A percentile compares a stretch with the other conserved stretches of the same genome.
phyloP scores from a whole-genome alignment of 2,797 vertebrate genomes.

The Cirrhinus molitorella region DNA sequence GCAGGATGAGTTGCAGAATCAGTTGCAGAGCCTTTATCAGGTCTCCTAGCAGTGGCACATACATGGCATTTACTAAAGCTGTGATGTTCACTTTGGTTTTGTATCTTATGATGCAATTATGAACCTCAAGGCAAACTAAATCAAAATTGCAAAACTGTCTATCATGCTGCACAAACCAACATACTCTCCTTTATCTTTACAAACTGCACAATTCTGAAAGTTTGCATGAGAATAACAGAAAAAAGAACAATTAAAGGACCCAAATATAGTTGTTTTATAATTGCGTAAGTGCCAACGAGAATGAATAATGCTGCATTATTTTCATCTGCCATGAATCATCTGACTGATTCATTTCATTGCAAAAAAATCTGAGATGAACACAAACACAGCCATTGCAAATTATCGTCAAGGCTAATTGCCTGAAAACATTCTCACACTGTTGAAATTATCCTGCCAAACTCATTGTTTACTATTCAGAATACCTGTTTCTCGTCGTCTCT shows the following conservation, averaged over 20 bases:
- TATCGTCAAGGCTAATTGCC: neutral
- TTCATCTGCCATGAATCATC: neutral
- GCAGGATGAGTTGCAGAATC: neutral
- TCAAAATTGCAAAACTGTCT: slow-evolving; percentile 7
- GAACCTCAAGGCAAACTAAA: neutral
- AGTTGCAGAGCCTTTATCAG: neutral
- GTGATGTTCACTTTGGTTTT: neutral
- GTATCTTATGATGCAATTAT: neutral
- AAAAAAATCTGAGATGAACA: neutral
- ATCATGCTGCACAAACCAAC: slow-evolving; percentile 7
- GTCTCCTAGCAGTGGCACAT: neutral
- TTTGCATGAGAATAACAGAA: slow-evolving; percentile 22
- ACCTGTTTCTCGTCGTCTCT: slow-evolving; percentile 78
- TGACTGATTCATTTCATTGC: neutral
- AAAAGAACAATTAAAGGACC: neutral
- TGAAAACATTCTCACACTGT: neutral
- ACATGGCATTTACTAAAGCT: neutral
- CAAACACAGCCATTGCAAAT: neutral
- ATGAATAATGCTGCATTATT: neutral
- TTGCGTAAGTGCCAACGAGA: neutral
- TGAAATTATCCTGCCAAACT: slow-evolving; percentile 43
- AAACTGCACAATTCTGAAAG: slow-evolving; percentile 39
- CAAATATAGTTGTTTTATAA: neutral
- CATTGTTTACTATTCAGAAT: slow-evolving; percentile 70
- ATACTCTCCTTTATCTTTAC: neutral